phyloP scores from a whole-genome alignment of 1,140 invertebrate genomes.

The Pogonomyrmex californicus region DNA sequence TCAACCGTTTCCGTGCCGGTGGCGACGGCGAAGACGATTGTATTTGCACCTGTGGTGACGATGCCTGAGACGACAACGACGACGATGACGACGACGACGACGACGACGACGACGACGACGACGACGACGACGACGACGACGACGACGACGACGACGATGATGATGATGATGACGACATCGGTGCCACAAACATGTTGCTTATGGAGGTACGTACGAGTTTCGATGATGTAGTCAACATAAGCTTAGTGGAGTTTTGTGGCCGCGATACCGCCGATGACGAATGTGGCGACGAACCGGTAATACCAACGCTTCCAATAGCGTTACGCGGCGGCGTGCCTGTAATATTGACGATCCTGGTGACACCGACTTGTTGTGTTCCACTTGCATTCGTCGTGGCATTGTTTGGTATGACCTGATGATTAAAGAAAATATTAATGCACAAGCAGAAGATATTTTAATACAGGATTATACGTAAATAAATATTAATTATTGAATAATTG shows the following conservation, averaged over 20 bases:
- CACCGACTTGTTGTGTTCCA: conserved; percentile 82
- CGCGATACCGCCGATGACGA: conserved; percentile 74
- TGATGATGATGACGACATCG: conserved; percentile 64
- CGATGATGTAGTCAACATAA: conserved; percentile 84
- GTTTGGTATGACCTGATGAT: conserved; percentile 82
- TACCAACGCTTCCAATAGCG: conserved; percentile 79
- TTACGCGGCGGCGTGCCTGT: conserved; percentile 80
- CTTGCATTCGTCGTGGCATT: conserved; percentile 80
- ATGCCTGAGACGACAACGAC: conserved; percentile 68
- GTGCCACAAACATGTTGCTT: conserved; percentile 83
- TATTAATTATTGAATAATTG: conserved; percentile 12
- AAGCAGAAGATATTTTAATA: not conserved
- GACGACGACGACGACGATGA: conserved; percentile 76
- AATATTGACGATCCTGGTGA: conserved; percentile 86
- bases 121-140: conserved; percentile 71
- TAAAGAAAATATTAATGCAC: conserved; percentile 9
- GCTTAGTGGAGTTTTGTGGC: conserved; percentile 82
- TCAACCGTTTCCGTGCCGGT: conserved; percentile 83
- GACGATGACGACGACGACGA: conserved; percentile 74
- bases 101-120: conserved; percentile 77
- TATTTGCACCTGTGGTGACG: conserved; percentile 56
- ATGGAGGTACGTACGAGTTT: conserved; percentile 83
- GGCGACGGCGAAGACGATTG: conserved; percentile 76
- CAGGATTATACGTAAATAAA: not conserved
- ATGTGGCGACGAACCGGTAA: conserved; percentile 78